Percentiles rank a stretch among this genome's conserved stretches.
These are phyloP conservation scores for Belgica antarctica DNA, from an alignment of 2,888 invertebrate species.

Conservation along the genomic window DNA sequence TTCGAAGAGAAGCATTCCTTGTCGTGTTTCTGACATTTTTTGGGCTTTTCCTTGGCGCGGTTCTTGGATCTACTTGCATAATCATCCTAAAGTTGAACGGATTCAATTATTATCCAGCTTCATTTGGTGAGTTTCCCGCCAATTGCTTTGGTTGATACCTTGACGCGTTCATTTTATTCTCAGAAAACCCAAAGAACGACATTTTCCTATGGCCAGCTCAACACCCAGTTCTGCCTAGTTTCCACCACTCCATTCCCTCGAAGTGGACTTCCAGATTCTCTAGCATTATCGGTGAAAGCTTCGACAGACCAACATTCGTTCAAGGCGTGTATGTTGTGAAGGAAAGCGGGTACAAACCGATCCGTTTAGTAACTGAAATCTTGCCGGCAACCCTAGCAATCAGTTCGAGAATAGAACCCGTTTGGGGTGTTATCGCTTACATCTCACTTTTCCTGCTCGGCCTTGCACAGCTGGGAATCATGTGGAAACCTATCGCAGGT, in stretches of 20 bases:
- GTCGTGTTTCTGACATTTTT: constrained; percentile 71
- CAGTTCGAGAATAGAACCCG: constrained; percentile 11
- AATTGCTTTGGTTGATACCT: not conserved
- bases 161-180: constrained; percentile 47
- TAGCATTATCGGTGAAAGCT: constrained; percentile 52
- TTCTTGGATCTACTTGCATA: constrained; percentile 79
- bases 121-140: constrained; percentile 69
- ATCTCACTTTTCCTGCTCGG: constrained; percentile 82
- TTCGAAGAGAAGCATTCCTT: constrained; percentile 64
- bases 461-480: constrained; percentile 81
- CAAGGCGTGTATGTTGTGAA: constrained; percentile 52
- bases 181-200: constrained; percentile 71
- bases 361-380: constrained; percentile 84
- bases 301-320: constrained; percentile 38
- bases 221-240: constrained; percentile 62
- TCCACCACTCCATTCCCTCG: constrained; percentile 57
- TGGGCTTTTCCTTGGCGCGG: constrained; percentile 71
- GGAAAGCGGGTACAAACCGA: constrained; percentile 77
- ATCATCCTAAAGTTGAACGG: constrained; percentile 73
- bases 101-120: constrained; percentile 75
- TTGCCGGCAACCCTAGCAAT: constrained; percentile 78
- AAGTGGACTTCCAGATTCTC: constrained; percentile 53
- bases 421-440: constrained; percentile 83
- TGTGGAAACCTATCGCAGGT: constrained; percentile 88
- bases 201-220: constrained; percentile 65